Evolutionary conservation across 2,888 invertebrate genomes (phyloP).

Genomic region (Metacarcinus magister): DNA sequence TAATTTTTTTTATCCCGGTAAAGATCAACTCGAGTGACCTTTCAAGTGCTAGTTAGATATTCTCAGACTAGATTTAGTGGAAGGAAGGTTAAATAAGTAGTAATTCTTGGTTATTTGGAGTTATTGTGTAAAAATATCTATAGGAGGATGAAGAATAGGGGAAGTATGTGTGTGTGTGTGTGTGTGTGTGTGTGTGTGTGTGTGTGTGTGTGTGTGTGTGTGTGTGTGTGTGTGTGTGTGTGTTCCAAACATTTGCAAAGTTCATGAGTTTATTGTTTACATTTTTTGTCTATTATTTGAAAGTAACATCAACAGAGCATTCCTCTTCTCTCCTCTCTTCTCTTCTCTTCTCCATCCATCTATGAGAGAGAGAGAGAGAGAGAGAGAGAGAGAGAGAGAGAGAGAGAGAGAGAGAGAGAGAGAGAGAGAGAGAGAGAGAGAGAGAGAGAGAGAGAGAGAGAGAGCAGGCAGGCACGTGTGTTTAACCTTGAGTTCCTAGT

Average conservation of each 20-base stretch:
- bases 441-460: not conserved
- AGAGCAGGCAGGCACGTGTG: not conserved
- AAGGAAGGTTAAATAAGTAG: not conserved
- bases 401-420: slow-evolving; percentile 52
- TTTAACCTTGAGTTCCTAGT: not conserved
- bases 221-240: too few relatives aligned
- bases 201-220: too few relatives aligned
- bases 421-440: slow-evolving; percentile 51
- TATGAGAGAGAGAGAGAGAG: not conserved
- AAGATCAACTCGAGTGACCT: not conserved
- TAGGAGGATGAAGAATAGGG: not conserved
- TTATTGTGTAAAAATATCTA: not conserved
- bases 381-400: not conserved
- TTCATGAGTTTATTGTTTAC: not conserved
- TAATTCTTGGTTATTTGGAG: not conserved
- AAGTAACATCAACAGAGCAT: not conserved
- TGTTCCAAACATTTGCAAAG: not conserved
- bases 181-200: too few relatives aligned
- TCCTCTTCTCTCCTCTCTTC: not conserved
- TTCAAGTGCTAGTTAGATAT: not conserved
- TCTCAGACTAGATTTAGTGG: not conserved
- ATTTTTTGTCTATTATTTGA: not conserved
- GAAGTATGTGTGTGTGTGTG: not conserved
- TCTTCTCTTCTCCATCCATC: not conserved
- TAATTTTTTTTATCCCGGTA: too few relatives aligned